Evolutionary conservation across 2,797 vertebrate genomes (phyloP), one percentile per base, ranked within the genome.

Genomic region (Austrolebias charrua): DNA sequence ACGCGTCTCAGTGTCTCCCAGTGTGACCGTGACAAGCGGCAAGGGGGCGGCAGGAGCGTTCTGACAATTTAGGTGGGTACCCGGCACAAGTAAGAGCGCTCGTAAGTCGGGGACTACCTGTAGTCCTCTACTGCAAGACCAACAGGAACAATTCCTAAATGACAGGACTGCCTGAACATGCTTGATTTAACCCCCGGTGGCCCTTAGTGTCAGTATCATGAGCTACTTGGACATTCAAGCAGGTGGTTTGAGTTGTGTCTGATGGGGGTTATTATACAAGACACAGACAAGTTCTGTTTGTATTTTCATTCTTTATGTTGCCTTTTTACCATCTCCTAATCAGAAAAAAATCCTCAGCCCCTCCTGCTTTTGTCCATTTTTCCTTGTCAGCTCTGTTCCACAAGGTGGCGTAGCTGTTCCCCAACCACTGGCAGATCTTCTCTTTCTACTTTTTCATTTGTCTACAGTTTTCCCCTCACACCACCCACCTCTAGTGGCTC

Each of bases 381-480:
- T 4, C 9, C 42, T 40, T 73, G 60, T 44, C 69, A 6, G 35
- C 60, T 56, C 44, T 69, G 35, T 3, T 68, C 88, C 89, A 87
- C 88, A 82, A 87, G 89, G 84, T 84, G 89, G 88, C 72, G 47
- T 70, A 76, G 67, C 73, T 80, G 74, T 51, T 71, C 70, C 69
- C 79, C 59, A 10, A 44, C 43, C 58, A 19, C 54, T 35, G n/a
- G 43, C 65, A 65, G 40, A 64, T 40, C 58, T 79, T 64, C 80
- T 84, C 79, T 76, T 72, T 76, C 35, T 38, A 11, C 10, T 10
- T 10, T 11, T 83, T 84, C 63, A 69, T 82, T 81, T 49, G 68
- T 87, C 71, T 79, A 87, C 83, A 70, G 81, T 84, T 88, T 88
- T 76, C 80, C 82, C 72, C 82, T 88, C 78, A 63, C 68, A 69